These are phyloP conservation scores for Heteromurus nitidus DNA, from an alignment of 2,888 invertebrate genomes.

Conservation along the genomic window DNA sequence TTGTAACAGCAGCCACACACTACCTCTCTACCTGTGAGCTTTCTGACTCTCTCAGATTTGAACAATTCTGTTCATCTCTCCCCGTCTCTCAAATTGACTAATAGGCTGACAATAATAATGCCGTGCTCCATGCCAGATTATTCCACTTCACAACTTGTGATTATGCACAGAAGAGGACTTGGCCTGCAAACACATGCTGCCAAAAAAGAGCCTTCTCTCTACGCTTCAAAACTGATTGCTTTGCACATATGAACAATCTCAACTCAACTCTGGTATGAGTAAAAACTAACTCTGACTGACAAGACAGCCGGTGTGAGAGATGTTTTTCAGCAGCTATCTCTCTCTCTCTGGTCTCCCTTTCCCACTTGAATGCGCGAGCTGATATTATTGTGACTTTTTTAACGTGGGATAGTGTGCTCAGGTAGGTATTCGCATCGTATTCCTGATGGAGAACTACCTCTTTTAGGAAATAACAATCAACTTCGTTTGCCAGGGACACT, in stretches of 20 bases:
- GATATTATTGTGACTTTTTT: conserved; percentile 37
- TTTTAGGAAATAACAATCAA: conserved; percentile 42
- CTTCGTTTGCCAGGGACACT: conserved; percentile 39
- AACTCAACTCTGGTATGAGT: neutral
- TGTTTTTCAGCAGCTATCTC: no score
- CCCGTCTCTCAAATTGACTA: conserved; percentile 19
- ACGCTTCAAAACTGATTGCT: conserved; percentile 25
- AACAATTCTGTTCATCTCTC: conserved; percentile 3
- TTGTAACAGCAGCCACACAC: neutral
- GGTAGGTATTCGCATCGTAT: conserved; percentile 40
- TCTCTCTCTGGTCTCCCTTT: neutral
- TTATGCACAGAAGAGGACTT: conserved; percentile 3
- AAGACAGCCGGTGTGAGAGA: conserved; percentile 34
- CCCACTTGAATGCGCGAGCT: neutral
- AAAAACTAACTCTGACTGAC: conserved; percentile 8
- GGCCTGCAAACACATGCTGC: conserved; percentile 5
- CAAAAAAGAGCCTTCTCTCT: no score
- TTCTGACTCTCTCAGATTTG: neutral
- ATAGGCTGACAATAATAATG: conserved; percentile 14
- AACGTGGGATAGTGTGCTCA: conserved; percentile 15
- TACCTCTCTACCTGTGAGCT: neutral
- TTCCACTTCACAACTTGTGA: conserved; percentile 2
- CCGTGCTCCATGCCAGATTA: conserved; percentile 36
- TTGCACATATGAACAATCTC: no score
- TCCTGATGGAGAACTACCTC: neutral